phyloP scores from a whole-genome alignment of 2,797 vertebrate species.

The Hirundo rustica region DNA sequence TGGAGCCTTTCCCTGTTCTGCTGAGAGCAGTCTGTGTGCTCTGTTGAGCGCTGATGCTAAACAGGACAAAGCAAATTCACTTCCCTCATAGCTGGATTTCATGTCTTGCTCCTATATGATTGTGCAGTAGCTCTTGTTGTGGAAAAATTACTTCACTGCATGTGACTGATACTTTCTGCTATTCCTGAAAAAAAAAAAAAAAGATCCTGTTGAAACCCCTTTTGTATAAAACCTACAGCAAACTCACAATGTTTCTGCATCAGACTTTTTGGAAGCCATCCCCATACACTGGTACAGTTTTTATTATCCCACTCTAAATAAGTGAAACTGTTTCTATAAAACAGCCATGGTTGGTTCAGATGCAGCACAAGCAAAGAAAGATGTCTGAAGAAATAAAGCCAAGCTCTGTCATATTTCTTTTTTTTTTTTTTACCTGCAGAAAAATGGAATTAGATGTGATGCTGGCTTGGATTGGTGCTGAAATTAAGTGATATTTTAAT shows the following conservation, averaged over 20 bases:
- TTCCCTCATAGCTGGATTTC: not conserved
- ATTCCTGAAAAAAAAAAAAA: not conserved
- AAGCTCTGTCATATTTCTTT: not conserved
- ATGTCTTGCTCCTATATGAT: not conserved
- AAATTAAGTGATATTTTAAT: not conserved
- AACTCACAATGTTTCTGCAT: not conserved
- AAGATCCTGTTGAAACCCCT: not conserved
- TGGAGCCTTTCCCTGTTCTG: not conserved
- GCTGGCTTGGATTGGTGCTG: not conserved
- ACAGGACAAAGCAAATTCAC: not conserved
- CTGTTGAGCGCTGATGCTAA: not conserved
- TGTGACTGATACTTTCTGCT: not conserved
- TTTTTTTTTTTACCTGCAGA: not conserved
- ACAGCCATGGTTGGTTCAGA: not conserved
- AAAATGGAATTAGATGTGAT: not conserved
- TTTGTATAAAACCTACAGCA: not conserved
- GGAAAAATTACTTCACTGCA: conserved; percentile 40
- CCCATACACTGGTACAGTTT: not conserved
- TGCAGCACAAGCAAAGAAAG: not conserved
- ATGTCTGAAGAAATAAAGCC: not conserved
- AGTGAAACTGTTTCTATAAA: not conserved
- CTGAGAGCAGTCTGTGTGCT: not conserved
- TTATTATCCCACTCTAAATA: not conserved
- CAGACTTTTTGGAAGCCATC: not conserved
- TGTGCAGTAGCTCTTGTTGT: not conserved